These are phyloP conservation scores for Priapulus caudatus DNA, from an alignment of 2,888 invertebrate species.

Conservation along the genomic window DNA sequence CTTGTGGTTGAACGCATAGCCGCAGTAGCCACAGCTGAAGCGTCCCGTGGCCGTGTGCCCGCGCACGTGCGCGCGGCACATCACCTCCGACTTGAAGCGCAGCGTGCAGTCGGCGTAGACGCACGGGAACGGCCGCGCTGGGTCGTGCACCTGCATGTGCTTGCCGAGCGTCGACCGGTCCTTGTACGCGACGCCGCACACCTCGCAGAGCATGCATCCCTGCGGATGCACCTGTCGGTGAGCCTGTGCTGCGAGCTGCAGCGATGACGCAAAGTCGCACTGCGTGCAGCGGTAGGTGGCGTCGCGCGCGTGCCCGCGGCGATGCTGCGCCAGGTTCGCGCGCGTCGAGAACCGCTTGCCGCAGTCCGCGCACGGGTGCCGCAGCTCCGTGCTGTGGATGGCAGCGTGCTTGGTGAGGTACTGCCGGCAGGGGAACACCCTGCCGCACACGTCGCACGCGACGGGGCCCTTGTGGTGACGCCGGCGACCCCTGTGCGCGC, in stretches of 20 bases:
- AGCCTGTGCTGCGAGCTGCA: neutral
- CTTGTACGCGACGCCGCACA: neutral
- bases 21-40: neutral
- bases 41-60: neutral
- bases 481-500: no score
- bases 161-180: neutral
- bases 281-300: neutral
- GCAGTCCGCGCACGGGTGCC: neutral
- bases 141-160: constrained; percentile 1
- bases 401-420: neutral
- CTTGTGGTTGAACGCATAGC: neutral
- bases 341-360: neutral
- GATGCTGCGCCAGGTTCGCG: neutral
- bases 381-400: neutral
- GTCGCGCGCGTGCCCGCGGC: neutral
- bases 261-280: neutral
- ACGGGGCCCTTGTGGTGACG: no score
- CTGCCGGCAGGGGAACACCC: neutral
- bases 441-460: neutral
- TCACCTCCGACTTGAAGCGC: neutral
- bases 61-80: neutral
- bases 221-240: neutral
- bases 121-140: neutral
- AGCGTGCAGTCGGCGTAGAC: neutral
- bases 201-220: neutral